Base-by-base conservation (phyloP, 2,797 vertebrate genomes). In the Phyllotis vaccarum region DNA sequence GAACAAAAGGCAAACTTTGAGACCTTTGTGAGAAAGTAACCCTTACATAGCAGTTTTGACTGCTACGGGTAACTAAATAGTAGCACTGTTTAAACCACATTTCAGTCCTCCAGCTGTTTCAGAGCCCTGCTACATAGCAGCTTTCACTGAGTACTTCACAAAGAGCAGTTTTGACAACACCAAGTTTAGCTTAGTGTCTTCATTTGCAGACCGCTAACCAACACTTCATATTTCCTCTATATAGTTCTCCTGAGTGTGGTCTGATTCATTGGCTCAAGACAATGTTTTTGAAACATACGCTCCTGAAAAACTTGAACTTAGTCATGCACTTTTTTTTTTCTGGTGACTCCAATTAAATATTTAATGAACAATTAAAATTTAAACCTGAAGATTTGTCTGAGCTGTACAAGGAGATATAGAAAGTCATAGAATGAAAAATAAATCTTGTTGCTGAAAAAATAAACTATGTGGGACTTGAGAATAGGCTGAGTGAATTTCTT, bases 321-420 rank as follows among this genome's bases (percentile, higher is more conserved):
- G 5, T 75, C 34, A 85, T 76, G 34, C 16, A 70, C 86, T 76
- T 95, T 24, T 43, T 5, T 82, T 24, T 10, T 66, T 66, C 19
- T 24, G 11, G 43, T 58, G 54, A 31, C 82, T 37, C 74, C 14
- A 92, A 96, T 31, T 75, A 19, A 95, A 85, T 93, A 91, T 89
- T 92, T 89, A 80, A 93, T 89, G 58, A 74, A 43, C 91, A 95
- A 89, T 86, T 94, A 90, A 91, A 90, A 9, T 75, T 97, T 86
- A 24, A 96, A 95, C 76, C 8, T 64, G 43, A 95, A 49, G 37
- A 68, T 52, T 80, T 93, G n/a, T 70, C 16, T 80, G 19, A 75
- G 78, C 54, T 21, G 64, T 27, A 14, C 37, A 66, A 24, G 7
- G 24, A 31, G 89, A 78, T 83, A 54, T 0, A 81, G 29, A 79